phyloP scores from a whole-genome alignment of 2,113 vertebrate genomes.

The Chloebia gouldiae region DNA sequence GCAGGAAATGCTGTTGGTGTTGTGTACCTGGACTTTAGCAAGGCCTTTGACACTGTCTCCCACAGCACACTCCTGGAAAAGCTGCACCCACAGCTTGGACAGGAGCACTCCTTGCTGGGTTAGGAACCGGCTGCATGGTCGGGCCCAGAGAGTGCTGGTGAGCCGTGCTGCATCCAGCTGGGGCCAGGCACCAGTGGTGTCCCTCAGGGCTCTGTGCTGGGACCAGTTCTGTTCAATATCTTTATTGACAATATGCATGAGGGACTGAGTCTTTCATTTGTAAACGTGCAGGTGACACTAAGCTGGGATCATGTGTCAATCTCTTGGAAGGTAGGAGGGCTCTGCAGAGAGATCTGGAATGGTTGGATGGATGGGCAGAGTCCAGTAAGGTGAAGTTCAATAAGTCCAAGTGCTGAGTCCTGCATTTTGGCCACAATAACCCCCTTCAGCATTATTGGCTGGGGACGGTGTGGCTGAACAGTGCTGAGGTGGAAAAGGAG shows the following conservation, averaged over 20 bases:
- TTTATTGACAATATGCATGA: background rate
- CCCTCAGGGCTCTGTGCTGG: too few species aligned
- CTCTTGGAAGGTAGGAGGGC: background rate
- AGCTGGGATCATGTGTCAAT: rapidly evolving
- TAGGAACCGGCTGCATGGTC: background rate
- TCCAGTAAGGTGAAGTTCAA: background rate
- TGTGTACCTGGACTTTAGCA: too few species aligned
- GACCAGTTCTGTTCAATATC: background rate
- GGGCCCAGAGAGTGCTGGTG: background rate
- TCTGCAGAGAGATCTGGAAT: background rate
- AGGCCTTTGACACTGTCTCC: too few species aligned
- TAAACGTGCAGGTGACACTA: background rate
- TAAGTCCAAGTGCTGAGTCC: background rate
- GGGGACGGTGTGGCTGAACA: rapidly evolving
- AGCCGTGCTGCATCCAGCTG: background rate
- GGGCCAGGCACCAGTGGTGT: too few species aligned
- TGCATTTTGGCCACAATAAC: background rate
- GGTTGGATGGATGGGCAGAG: background rate
- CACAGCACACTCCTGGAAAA: too few species aligned
- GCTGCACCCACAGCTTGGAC: too few species aligned
- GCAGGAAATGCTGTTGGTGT: too few species aligned
- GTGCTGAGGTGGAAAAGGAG: background rate
- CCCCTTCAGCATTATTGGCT: background rate
- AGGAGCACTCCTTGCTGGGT: too few species aligned
- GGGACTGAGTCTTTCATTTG: too few species aligned